Evolutionary conservation across 2,888 invertebrate species (phyloP).

Genomic region (Melanotus villosus): DNA sequence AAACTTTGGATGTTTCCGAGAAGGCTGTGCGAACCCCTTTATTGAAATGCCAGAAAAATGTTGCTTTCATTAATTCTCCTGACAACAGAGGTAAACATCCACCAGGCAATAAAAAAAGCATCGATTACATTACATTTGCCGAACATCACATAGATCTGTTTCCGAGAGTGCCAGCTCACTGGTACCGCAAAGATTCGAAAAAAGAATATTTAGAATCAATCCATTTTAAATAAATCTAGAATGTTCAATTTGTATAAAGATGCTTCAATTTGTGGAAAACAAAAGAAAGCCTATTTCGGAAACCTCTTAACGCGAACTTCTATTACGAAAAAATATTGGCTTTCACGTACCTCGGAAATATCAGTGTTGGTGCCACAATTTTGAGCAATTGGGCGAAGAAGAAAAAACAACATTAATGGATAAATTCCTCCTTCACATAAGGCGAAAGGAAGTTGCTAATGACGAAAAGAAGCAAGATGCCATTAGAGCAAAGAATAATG

Average conservation of each 20-base stretch:
- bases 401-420: neutral
- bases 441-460: too few species aligned
- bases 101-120: neutral
- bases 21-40: too few species aligned
- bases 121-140: neutral
- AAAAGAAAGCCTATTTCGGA: too few species aligned
- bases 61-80: too few species aligned
- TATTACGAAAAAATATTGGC: neutral
- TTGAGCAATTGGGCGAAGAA: neutral
- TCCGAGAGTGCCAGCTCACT: neutral
- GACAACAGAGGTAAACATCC: neutral
- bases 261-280: neutral
- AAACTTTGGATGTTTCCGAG: too few species aligned
- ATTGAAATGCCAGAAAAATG: too few species aligned
- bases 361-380: slow-evolving; percentile 1
- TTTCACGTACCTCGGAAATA: neutral
- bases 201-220: neutral
- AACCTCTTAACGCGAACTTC: neutral
- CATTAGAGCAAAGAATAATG: neutral
- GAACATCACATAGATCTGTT: neutral
- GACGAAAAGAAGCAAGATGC: too few species aligned
- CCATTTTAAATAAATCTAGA: too few species aligned
- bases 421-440: too few species aligned
- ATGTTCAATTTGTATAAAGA: too few species aligned
- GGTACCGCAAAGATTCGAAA: neutral